Base-by-base conservation (phyloP, 2,888 invertebrate species). In the Maniola hyperantus region DNA sequence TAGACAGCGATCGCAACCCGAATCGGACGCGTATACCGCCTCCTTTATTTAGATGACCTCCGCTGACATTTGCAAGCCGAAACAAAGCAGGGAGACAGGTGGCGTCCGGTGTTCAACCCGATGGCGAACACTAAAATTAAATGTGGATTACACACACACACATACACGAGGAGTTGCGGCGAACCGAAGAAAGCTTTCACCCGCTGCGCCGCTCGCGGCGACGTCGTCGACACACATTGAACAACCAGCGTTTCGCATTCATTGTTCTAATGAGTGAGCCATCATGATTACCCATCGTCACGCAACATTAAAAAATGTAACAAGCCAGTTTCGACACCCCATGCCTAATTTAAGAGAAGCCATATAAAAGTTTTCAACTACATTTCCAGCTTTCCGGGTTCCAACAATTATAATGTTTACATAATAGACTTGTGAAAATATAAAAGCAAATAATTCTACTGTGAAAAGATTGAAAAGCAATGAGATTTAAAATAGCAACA, bases 31-130 rank as follows among this genome's bases (percentile, higher is more conserved):
- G 85, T 85, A 82, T 81, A 84, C 76, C 82, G 83, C 85, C 86
- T 90, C 85, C 86, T 90, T 87, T 89, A 91, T 91, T 91, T 91
- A 91, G 91, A 91, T 87, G 91, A 91, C 91, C 91, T 92, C 88
- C 77, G 77, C 82, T 89, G 91, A 91, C 91, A 91, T 92, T 91
- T 88, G 85, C 84, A 80, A 83, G 82, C 82, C 88, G 87, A 90
- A 90, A 91, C 91, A 91, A 91, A 91, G 89, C 83, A 90, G 79
- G 77, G 85, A 86, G 87, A 84, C 91, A 91, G 91, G 91, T 91
- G 81, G 83, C 83, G 80, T 78, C 81, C 85, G 81, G 82, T 82
- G 82, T 82, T 79, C 82, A 81, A 80, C 75, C 76, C 80, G 82
- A 79, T 79, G 79, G 74, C 81, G 79, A 76, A 81, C 79, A 85